Evolutionary conservation across 2,113 vertebrate genomes (phyloP).

Genomic region (Eulacestoma nigropectus): DNA sequence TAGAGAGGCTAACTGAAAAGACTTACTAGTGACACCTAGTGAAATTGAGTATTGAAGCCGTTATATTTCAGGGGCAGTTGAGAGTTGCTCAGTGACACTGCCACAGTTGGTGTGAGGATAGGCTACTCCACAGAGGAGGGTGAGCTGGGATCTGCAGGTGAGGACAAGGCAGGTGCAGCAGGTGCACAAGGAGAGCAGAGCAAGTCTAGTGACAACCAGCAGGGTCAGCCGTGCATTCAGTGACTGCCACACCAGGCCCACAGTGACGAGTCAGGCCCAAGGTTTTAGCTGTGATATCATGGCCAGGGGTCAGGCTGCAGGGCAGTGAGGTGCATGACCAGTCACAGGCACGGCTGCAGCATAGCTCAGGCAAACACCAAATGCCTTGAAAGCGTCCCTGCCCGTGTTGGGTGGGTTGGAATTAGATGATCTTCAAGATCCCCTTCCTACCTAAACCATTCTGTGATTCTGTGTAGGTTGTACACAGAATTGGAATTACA

Average conservation of each 20-base stretch:
- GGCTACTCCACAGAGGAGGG: neutral
- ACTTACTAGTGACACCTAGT: neutral
- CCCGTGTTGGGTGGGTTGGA: neutral
- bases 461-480: neutral
- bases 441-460: neutral
- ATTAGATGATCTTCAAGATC: neutral
- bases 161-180: too few species aligned
- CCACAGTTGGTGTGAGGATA: neutral
- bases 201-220: neutral
- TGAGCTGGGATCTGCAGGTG: neutral
- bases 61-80: neutral
- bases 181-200: neutral
- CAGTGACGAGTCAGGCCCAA: neutral
- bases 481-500: neutral
- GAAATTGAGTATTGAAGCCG: neutral
- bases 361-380: neutral
- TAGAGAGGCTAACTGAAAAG: neutral
- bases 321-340: accelerated
- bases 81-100: neutral
- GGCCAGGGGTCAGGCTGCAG: neutral
- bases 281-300: neutral
- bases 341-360: accelerated
- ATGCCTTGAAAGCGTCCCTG: neutral
- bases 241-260: too few species aligned
- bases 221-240: too few species aligned